These are phyloP conservation scores for Parazoanthus darwini DNA, from an alignment of 92 coral and sea anemone species.

Conservation along the genomic window DNA sequence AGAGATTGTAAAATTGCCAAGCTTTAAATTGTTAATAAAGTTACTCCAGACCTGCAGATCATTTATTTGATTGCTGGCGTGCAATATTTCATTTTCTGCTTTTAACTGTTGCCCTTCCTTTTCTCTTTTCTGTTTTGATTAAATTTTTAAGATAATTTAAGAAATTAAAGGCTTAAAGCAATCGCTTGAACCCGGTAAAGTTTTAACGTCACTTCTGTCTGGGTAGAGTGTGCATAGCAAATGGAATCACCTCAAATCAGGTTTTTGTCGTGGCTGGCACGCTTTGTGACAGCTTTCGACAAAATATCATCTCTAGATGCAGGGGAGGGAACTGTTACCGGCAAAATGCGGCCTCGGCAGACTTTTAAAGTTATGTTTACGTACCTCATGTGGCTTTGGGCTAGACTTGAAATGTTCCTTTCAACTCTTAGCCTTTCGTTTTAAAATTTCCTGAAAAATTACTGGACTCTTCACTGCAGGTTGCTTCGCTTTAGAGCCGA, in stretches of 20 bases:
- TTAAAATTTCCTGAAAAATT: not conserved
- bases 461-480: not conserved
- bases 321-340: slow-evolving; percentile 13
- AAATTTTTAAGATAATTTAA: too few species aligned
- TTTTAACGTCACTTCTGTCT: slow-evolving; percentile 33
- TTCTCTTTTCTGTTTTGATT: too few species aligned
- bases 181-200: slow-evolving; percentile 26
- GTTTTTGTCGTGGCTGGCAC: slow-evolving; percentile 1
- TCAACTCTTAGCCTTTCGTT: not conserved
- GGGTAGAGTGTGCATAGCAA: slow-evolving; percentile 25
- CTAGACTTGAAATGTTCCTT: not conserved
- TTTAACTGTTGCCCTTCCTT: too few species aligned
- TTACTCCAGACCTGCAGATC: too few species aligned
- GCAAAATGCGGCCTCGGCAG: slow-evolving; percentile 27
- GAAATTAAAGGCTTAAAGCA: not conserved
- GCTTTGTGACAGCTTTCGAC: slow-evolving; percentile 21
- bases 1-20: too few species aligned
- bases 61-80: too few species aligned
- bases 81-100: too few species aligned
- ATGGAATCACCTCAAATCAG: not conserved
- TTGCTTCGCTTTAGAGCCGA: not conserved
- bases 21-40: too few species aligned
- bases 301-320: not conserved
- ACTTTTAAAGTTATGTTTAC: not conserved
- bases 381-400: not conserved